phyloP scores from a whole-genome alignment of 1,140 invertebrate genomes.

The Berghia stephanieae region DNA sequence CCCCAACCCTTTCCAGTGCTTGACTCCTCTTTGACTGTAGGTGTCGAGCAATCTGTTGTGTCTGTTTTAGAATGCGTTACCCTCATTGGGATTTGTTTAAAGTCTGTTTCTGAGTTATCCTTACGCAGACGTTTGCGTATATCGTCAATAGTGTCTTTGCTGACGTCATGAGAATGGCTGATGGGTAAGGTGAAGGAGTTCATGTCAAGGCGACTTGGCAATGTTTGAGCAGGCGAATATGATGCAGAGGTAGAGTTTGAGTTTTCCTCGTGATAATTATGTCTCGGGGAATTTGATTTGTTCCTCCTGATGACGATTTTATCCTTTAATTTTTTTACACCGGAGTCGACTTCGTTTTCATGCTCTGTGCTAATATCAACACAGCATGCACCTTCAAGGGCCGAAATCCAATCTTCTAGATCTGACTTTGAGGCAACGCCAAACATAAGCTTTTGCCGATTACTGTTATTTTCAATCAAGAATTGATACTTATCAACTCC shows the following conservation, averaged over 20 bases:
- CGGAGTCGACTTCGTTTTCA: too few species aligned
- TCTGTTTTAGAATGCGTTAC: constrained; percentile 33
- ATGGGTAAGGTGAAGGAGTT: constrained; percentile 23
- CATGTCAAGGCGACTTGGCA: constrained; percentile 30
- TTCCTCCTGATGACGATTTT: too few species aligned
- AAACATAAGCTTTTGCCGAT: constrained; percentile 45
- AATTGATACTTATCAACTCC: constrained; percentile 53
- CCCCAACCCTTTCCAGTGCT: background rate
- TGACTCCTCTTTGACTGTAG: background rate
- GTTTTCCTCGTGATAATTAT: too few species aligned
- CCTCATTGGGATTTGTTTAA: constrained; percentile 46
- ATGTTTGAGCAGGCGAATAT: constrained; percentile 33
- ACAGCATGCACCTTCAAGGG: constrained; percentile 35
- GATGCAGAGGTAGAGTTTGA: background rate
- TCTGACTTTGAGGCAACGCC: constrained; percentile 43
- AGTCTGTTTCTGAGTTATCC: constrained; percentile 39
- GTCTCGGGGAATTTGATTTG: too few species aligned
- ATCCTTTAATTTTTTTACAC: too few species aligned
- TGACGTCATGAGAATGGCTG: background rate
- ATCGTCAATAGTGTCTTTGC: constrained; percentile 38
- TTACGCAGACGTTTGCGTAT: constrained; percentile 40
- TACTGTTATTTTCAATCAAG: constrained; percentile 44
- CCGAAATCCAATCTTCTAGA: constrained; percentile 45
- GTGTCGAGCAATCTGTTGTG: background rate
- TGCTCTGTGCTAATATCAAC: too few species aligned